Evolutionary conservation across 2,888 invertebrate species (phyloP).

Genomic region (Abrostola triplasia): DNA sequence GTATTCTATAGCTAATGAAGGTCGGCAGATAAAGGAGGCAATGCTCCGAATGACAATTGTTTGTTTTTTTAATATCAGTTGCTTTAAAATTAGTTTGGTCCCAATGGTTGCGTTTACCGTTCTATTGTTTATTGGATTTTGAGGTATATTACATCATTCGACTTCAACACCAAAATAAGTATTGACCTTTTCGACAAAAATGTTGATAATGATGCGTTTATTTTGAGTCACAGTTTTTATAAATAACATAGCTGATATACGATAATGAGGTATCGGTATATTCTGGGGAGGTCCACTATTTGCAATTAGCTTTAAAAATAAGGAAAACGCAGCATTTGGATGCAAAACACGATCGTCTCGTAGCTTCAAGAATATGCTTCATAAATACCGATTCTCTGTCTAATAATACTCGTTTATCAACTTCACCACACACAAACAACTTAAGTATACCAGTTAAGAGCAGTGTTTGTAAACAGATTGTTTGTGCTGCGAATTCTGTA

Average conservation of each 20-base stretch:
- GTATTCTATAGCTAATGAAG: conserved; percentile 10
- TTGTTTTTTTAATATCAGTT: not conserved
- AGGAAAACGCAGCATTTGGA: too few relatives aligned
- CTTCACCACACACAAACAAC: not conserved
- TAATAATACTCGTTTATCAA: too few relatives aligned
- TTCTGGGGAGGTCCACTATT: not conserved
- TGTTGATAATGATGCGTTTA: not conserved
- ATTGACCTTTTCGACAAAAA: not conserved
- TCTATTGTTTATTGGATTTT: not conserved
- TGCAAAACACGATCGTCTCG: too few relatives aligned
- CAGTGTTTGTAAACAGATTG: conserved; percentile 17
- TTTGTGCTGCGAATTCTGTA: conserved; percentile 15
- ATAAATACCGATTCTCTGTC: too few relatives aligned
- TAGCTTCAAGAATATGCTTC: too few relatives aligned
- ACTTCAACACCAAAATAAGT: too few relatives aligned
- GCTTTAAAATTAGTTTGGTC: not conserved
- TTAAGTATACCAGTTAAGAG: not conserved
- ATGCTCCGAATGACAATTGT: conserved; percentile 8
- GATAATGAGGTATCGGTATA: too few relatives aligned
- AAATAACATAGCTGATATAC: too few relatives aligned
- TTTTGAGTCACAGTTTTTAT: too few relatives aligned
- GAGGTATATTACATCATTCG: not conserved
- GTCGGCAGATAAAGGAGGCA: conserved; percentile 10
- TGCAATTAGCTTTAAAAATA: too few relatives aligned
- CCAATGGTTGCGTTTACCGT: not conserved